Percentiles rank a stretch among this genome's conserved stretches.
These are phyloP conservation scores for Drosophila lini DNA, from an alignment of 1,140 invertebrate genomes.

Conservation along the genomic window DNA sequence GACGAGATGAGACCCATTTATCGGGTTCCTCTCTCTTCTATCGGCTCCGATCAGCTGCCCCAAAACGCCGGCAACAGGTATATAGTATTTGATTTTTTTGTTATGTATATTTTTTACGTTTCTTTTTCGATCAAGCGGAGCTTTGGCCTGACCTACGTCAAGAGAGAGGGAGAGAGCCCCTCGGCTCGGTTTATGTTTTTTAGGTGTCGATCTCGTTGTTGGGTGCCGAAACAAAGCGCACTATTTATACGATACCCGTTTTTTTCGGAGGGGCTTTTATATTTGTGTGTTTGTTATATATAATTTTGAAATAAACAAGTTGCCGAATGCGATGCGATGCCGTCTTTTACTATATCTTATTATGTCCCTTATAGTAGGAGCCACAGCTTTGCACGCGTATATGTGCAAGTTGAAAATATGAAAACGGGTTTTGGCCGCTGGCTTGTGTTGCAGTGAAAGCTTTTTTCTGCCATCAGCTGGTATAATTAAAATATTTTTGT, in stretches of 20 bases:
- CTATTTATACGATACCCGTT: slow-evolving; percentile 79
- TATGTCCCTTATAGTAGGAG: slow-evolving; percentile 71
- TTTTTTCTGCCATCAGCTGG: slow-evolving; percentile 64
- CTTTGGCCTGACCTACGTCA: slow-evolving; percentile 74
- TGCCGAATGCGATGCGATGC: slow-evolving; percentile 73
- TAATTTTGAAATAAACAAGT: slow-evolving; percentile 83
- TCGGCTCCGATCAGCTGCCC: slow-evolving; percentile 9
- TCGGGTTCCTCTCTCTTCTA: slow-evolving; percentile 9
- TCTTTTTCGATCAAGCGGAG: slow-evolving; percentile 10
- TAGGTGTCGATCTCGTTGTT: slow-evolving; percentile 41
- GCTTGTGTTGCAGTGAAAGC: slow-evolving; percentile 66
- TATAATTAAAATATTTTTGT: slow-evolving; percentile 61
- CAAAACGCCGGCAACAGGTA: slow-evolving; percentile 39
- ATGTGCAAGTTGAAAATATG: slow-evolving; percentile 39
- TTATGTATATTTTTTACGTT: background rate
- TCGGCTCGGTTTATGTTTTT: slow-evolving; percentile 9
- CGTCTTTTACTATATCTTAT: slow-evolving; percentile 70
- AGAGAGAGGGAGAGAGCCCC: slow-evolving; percentile 46
- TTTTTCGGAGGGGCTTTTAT: slow-evolving; percentile 49
- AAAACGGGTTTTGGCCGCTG: slow-evolving; percentile 65
- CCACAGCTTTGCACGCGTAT: slow-evolving; percentile 4
- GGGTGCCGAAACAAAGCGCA: slow-evolving; percentile 76
- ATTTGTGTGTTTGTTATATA: slow-evolving; percentile 64
- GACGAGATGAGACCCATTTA: slow-evolving; percentile 31
- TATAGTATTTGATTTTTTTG: slow-evolving; percentile 2